phyloP scores from a whole-genome alignment of 2,113 vertebrate genomes.

The Dolichotis patagonum region DNA sequence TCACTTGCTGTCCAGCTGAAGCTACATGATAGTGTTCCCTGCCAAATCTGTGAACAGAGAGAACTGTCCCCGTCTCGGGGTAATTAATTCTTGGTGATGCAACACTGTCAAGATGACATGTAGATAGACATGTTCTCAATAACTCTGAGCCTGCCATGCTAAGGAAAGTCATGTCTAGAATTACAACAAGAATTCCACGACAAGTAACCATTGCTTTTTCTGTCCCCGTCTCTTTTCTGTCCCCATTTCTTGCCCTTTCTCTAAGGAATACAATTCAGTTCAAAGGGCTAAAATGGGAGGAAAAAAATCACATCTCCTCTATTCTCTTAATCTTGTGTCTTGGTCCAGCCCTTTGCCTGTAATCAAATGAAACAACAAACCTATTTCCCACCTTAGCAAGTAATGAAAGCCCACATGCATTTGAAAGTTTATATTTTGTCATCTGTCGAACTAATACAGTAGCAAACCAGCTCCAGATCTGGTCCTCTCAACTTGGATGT shows the following conservation, averaged over 20 bases:
- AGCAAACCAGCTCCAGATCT: not conserved
- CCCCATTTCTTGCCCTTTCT: not conserved
- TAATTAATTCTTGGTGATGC: not conserved
- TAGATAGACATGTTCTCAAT: not conserved
- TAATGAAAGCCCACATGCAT: not conserved
- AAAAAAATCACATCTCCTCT: not conserved
- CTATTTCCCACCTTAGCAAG: not conserved
- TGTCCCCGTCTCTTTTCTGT: no score
- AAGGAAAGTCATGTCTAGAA: not conserved
- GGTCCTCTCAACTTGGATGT: not conserved
- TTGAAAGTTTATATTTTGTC: not conserved
- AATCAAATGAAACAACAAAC: not conserved
- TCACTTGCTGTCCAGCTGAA: not conserved
- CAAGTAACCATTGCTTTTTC: not conserved
- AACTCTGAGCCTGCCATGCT: no score
- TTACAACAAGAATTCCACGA: not conserved
- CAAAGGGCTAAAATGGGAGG: not conserved
- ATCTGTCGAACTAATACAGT: not conserved
- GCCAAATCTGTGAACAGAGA: no score
- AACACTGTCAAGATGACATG: not conserved
- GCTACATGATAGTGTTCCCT: no score
- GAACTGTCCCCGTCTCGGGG: not conserved
- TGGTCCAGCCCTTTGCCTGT: not conserved
- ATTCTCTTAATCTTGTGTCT: not conserved
- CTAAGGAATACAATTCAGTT: not conserved